Conservation (phyloP, 2,113 vertebrate genomes). For the Coryphaenoides rupestris region DNA sequence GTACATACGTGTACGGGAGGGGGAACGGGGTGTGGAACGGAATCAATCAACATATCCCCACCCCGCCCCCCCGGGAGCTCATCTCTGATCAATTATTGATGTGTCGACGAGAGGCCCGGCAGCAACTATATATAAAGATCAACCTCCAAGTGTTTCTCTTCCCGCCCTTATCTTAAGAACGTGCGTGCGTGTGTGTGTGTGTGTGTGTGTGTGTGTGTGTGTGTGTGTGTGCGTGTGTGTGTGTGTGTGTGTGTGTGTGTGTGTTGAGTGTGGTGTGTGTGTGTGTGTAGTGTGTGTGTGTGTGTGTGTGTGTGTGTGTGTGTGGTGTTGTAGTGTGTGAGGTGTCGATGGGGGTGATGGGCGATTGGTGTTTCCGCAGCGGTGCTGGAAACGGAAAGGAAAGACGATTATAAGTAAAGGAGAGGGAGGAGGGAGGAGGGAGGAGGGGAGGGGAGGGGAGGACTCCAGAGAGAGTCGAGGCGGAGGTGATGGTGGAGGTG, state of each 20-base stretch:
- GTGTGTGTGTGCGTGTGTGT: no score
- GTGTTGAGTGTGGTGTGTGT: no score
- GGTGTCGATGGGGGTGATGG: no score
- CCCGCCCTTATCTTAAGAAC: constrained; percentile 41
- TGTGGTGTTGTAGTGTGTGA: no score
- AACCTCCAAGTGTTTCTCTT: constrained; percentile 28
- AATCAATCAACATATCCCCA: constrained; percentile 57
- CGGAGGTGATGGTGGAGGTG: constrained; percentile 16
- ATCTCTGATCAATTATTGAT: constrained; percentile 65
- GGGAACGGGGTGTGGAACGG: constrained; percentile 56
- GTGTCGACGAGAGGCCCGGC: constrained; percentile 47
- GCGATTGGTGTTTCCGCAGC: no score
- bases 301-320: no score
- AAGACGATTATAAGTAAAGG: constrained; percentile 1
- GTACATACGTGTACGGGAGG: constrained; percentile 37
- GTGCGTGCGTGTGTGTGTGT: no score
- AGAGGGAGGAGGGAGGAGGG: constrained; percentile 9
- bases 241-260: no score
- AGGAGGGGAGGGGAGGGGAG: background rate
- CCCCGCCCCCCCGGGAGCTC: constrained; percentile 35
- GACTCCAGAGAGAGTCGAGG: background rate
- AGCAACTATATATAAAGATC: constrained; percentile 60
- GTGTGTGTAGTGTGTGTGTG: no score
- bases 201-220: no score
- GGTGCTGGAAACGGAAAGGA: background rate